phyloP scores from a whole-genome alignment of 2,113 vertebrate species.

The Calidris pugnax region DNA sequence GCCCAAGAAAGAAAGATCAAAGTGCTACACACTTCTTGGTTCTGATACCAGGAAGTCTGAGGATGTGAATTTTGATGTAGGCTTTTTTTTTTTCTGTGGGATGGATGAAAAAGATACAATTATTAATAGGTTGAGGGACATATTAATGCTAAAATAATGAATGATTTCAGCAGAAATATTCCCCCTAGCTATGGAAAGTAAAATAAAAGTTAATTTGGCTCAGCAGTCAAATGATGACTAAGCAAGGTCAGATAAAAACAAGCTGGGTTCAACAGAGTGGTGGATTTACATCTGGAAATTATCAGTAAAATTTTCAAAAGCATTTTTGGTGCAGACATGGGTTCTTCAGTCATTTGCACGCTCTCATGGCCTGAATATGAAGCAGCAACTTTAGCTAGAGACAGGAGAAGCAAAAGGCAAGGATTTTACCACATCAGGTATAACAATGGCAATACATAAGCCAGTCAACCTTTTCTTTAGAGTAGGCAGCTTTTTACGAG shows the following conservation, averaged over 20 bases:
- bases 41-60: neutral
- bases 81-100: neutral
- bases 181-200: neutral
- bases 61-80: neutral
- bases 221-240: neutral
- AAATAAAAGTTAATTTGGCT: neutral
- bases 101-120: neutral
- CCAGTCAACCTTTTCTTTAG: neutral
- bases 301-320: neutral
- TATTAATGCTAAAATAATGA: neutral
- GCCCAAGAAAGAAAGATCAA: neutral
- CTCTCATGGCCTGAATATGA: neutral
- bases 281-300: neutral
- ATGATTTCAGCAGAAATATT: neutral
- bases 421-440: neutral
- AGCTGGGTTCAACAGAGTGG: accelerated
- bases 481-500: neutral
- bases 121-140: neutral
- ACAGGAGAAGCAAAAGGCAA: neutral
- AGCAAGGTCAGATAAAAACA: neutral
- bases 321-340: neutral
- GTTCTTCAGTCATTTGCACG: neutral
- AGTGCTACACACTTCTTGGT: neutral
- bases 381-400: neutral
- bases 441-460: neutral